Conservation (phyloP, 2,797 vertebrate genomes). For the Labeo calbasu region DNA sequence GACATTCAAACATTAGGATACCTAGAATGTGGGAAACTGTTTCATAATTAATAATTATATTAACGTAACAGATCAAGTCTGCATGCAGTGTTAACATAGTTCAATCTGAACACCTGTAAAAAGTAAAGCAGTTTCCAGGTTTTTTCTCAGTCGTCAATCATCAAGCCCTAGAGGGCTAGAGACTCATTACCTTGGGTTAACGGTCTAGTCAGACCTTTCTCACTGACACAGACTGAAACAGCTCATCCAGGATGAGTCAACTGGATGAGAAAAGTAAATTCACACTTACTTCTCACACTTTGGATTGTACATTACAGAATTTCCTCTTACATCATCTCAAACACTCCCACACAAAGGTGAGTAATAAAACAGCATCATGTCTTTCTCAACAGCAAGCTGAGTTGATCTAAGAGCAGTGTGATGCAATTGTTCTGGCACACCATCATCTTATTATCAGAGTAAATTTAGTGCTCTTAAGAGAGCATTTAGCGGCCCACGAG, state of each 20-base stretch:
- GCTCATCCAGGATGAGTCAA: constrained; percentile 34
- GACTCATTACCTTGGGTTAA: background rate
- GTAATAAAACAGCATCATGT: constrained; percentile 2
- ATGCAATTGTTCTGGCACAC: constrained; percentile 29
- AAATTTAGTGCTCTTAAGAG: constrained; percentile 21
- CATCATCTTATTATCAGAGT: constrained; percentile 29
- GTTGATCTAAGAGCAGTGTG: background rate
- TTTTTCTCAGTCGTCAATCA: background rate
- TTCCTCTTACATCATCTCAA: constrained; percentile 11
- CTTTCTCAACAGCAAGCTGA: background rate
- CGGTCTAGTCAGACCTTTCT: background rate
- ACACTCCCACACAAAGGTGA: background rate
- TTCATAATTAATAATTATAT: too few relatives aligned
- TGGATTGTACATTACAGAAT: background rate
- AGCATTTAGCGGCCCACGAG: constrained; percentile 7
- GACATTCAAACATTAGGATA: too few relatives aligned
- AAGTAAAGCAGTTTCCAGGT: background rate
- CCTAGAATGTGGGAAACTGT: background rate
- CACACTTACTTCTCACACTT: background rate
- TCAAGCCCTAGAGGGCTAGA: background rate
- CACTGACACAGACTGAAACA: constrained; percentile 26
- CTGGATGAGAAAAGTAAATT: constrained; percentile 6
- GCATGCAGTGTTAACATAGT: background rate
- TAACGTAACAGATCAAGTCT: background rate
- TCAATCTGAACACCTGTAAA: background rate